Base-by-base conservation (phyloP, 2,113 vertebrate species). In the Gymnogyps californianus region DNA sequence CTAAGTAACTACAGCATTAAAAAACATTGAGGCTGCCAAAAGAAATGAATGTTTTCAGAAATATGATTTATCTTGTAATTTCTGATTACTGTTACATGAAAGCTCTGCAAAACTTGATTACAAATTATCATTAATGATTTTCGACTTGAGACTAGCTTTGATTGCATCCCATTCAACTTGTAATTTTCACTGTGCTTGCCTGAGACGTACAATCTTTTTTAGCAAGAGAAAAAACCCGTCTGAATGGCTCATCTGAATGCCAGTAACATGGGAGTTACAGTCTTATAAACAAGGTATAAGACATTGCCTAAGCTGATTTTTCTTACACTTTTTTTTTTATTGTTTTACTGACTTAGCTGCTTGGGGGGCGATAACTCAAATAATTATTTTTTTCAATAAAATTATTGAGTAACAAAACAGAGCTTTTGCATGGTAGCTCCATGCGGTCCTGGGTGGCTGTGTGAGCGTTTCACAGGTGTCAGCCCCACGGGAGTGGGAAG, bases 141-240 rank as follows among this genome's bases (percentile, higher is more conserved):
- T 93, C 51, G 79, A 19, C 25, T 94, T 84, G 51, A 62, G 22
- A 42, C 44, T 84, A 42, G 21, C 21, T 62, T 87, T 71, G n/a
- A 44, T 11, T 38, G 17, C 55, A 54, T 78, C 46, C 6, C 15
- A 18, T 81, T 89, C 55, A 51, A 26, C 20, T 82, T 34, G 9
- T 28, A 71, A 71, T 87, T 93, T 84, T 81, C 55, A 75, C 42
- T 58, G 36, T 58, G 10, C 6, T 62, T 87, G 38, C 42, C 38
- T 64, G 61, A 89, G 62, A 79, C 3, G 2, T 18, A 46, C 10
- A 28, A 58, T 66, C 3, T 49, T 66, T 80, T 67, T 77, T 38
- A 84, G 19, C 25, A 44, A 65, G n/a, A 52, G 36, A n/a, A 81
- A 44, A 7, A 0, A 0, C 3, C 3, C 1, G 1, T n/a, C 13